A percentile compares a stretch with the other conserved stretches of the same genome.
phyloP scores from a whole-genome alignment of 2,797 vertebrate genomes.

The Apodemus agrarius region DNA sequence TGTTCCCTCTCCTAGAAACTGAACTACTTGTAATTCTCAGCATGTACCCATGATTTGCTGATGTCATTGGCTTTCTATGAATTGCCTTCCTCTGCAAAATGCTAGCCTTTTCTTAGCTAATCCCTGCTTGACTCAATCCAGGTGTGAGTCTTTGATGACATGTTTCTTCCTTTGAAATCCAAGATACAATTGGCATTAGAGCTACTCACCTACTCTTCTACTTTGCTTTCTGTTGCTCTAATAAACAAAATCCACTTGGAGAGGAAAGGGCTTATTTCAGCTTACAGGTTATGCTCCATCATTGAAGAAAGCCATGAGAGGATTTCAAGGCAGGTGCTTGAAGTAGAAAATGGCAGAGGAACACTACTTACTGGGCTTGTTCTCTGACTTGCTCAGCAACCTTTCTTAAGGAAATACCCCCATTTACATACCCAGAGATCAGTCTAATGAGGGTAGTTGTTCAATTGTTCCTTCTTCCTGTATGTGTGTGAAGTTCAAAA shows the following conservation, averaged over 20 bases:
- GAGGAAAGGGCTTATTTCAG: not conserved
- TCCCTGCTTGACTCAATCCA: not conserved
- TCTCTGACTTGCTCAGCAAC: not conserved
- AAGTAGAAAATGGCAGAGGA: not conserved
- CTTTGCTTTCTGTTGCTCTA: not conserved
- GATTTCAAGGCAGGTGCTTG: not conserved
- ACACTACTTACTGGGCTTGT: not conserved
- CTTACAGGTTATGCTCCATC: not conserved
- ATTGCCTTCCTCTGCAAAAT: not conserved
- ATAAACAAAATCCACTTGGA: not conserved
- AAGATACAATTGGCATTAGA: not conserved
- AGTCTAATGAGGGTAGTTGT: not conserved
- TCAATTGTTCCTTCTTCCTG: not conserved
- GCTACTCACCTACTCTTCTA: not conserved
- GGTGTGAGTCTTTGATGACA: not conserved
- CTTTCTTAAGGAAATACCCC: not conserved
- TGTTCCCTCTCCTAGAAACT: not conserved
- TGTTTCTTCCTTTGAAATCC: not conserved
- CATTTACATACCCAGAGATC: not conserved
- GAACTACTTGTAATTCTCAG: not conserved
- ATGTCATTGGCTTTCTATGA: not conserved
- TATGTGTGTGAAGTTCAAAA: not conserved
- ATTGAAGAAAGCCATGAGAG: not conserved
- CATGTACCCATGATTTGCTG: not conserved
- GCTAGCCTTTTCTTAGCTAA: not conserved